Percentiles rank a stretch among this genome's conserved stretches.
Evolutionary conservation across 2,888 invertebrate genomes (phyloP).

Genomic region (Stenodera caucasica): DNA sequence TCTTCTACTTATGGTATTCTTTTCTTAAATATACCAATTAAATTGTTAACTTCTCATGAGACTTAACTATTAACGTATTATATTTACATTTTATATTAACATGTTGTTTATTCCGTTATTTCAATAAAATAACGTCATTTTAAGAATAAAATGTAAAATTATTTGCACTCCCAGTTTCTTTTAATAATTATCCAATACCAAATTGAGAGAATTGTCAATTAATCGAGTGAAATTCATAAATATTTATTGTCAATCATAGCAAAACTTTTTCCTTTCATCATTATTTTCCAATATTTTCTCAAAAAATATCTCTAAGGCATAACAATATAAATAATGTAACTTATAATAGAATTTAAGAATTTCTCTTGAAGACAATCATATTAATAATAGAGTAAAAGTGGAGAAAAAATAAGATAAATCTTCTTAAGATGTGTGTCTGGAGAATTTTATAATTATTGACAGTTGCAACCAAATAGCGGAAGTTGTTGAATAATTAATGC

Average conservation of each 20-base stretch:
- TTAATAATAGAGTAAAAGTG: no score
- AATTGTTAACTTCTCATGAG: neutral
- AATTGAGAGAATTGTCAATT: neutral
- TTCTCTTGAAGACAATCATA: neutral
- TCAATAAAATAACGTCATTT: neutral
- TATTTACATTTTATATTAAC: neutral
- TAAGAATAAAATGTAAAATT: neutral
- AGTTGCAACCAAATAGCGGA: constrained; percentile 17
- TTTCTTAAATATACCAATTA: neutral
- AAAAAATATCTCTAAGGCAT: neutral
- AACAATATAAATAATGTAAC: no score
- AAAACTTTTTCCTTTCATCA: neutral
- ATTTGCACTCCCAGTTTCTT: neutral
- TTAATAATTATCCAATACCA: neutral
- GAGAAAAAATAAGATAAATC: neutral
- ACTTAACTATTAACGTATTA: neutral
- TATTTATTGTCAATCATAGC: neutral
- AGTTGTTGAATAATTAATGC: constrained; percentile 10
- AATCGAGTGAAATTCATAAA: no score
- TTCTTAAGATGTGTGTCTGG: neutral
- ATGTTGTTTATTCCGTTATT: neutral
- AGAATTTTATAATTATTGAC: neutral
- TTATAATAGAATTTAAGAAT: neutral
- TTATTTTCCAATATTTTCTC: neutral
- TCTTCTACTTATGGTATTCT: neutral